Conservation (phyloP, 1,140 invertebrate genomes). For the Doryteuthis pealeii region DNA sequence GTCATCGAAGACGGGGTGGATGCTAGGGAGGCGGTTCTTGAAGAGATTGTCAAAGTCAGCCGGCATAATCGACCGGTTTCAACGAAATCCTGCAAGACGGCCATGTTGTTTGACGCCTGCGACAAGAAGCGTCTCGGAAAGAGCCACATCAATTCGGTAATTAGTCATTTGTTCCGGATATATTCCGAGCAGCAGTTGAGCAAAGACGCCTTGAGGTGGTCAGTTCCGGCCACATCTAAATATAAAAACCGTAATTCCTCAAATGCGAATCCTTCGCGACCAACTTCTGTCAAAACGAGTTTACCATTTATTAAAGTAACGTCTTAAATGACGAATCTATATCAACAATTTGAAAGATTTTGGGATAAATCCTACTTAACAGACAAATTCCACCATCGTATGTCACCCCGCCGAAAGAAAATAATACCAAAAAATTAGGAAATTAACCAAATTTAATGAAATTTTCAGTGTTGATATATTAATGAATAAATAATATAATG, state of each 20-base stretch:
- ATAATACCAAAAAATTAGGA: too few relatives aligned
- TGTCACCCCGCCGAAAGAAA: too few relatives aligned
- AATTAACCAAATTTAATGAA: too few relatives aligned
- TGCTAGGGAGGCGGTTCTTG: conserved; percentile 43
- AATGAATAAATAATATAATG: too few relatives aligned
- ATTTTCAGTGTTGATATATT: too few relatives aligned
- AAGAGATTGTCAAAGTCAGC: conserved; percentile 38
- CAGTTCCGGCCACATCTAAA: neutral
- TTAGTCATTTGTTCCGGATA: conserved; percentile 42
- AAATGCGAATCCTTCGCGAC: neutral
- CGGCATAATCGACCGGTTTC: conserved; percentile 27
- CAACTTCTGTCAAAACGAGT: neutral
- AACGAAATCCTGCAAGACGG: conserved; percentile 20
- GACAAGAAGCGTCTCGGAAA: conserved; percentile 38
- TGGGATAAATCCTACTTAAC: too few relatives aligned
- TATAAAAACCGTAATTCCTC: neutral
- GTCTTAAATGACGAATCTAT: too few relatives aligned
- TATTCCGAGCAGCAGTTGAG: conserved; percentile 43
- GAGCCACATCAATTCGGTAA: conserved; percentile 26
- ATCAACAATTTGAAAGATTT: too few relatives aligned
- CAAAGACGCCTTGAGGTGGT: neutral
- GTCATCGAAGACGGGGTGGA: conserved; percentile 39
- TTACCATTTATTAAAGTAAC: too few relatives aligned
- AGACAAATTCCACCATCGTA: too few relatives aligned
- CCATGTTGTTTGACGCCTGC: conserved; percentile 32